phyloP scores from a whole-genome alignment of 2,797 vertebrate genomes.

The Poecilia velifera region DNA sequence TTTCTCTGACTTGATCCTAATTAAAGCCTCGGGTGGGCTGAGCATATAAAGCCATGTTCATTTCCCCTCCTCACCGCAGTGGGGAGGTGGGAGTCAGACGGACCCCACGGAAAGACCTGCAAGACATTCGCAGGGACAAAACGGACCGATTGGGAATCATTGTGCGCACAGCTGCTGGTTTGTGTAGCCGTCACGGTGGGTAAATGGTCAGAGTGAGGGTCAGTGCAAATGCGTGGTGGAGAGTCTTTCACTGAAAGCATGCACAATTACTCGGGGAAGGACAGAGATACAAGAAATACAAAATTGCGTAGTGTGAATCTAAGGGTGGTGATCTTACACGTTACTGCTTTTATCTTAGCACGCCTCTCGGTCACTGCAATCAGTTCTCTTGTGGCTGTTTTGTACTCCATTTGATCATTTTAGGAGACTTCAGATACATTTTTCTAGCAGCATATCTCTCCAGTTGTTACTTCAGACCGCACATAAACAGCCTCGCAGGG shows the following conservation, averaged over 20 bases:
- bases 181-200: slow-evolving; percentile 44
- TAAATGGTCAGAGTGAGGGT: slow-evolving; percentile 49
- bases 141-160: slow-evolving; percentile 48
- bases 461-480: background rate
- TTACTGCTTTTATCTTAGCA: background rate
- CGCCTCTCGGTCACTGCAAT: slow-evolving; percentile 8
- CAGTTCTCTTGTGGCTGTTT: slow-evolving; percentile 6
- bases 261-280: background rate
- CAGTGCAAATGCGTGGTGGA: slow-evolving; percentile 26
- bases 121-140: slow-evolving; percentile 46
- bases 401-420: slow-evolving; percentile 23
- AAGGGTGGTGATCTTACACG: background rate
- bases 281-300: background rate
- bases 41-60: slow-evolving; percentile 63
- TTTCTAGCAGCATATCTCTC: background rate
- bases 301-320: slow-evolving; percentile 4
- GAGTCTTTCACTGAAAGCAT: slow-evolving; percentile 10
- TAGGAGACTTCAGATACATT: background rate
- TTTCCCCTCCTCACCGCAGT: slow-evolving; percentile 55
- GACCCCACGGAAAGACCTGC: slow-evolving; percentile 60
- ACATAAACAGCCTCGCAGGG: slow-evolving; percentile 2
- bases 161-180: slow-evolving; percentile 50
- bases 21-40: slow-evolving; percentile 68
- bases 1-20: slow-evolving; percentile 64
- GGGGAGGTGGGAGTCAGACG: slow-evolving; percentile 51